Percentiles rank a stretch among this genome's conserved stretches.
These are phyloP conservation scores for Cyrtonyx montezumae DNA, from an alignment of 2,113 vertebrate genomes.

Conservation along the genomic window DNA sequence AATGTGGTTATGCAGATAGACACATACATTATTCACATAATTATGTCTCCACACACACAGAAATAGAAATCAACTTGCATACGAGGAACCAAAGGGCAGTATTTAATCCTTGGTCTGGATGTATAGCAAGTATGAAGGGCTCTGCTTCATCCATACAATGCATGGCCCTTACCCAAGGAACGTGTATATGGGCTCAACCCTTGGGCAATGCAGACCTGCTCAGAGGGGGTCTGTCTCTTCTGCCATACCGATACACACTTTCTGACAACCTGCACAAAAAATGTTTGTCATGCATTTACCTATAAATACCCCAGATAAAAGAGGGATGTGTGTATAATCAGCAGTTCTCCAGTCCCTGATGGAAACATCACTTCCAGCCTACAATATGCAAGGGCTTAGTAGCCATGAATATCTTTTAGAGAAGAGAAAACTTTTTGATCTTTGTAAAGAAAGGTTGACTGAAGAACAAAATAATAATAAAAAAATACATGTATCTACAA, in stretches of 20 bases:
- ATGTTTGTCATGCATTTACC: neutral
- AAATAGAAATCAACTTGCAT: neutral
- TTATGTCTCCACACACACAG: neutral
- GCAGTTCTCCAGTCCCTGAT: neutral
- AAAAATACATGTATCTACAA: no score
- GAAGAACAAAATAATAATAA: neutral
- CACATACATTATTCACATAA: neutral
- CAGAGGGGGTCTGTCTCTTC: neutral
- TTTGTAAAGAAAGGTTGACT: neutral
- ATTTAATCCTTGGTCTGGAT: neutral
- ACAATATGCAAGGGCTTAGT: neutral
- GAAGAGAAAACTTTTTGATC: neutral
- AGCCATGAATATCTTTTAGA: neutral
- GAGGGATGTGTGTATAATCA: neutral
- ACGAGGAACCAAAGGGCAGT: neutral
- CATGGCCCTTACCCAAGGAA: neutral
- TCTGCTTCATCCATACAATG: neutral
- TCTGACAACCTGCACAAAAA: neutral
- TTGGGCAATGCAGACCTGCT: neutral
- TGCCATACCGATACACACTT: neutral
- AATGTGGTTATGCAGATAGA: neutral
- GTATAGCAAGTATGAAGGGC: neutral
- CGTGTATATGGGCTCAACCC: neutral
- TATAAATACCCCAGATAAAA: neutral
- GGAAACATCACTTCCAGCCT: neutral